phyloP scores from a whole-genome alignment of 2,113 vertebrate genomes.

The Sinocyclocheilus rhinocerous region DNA sequence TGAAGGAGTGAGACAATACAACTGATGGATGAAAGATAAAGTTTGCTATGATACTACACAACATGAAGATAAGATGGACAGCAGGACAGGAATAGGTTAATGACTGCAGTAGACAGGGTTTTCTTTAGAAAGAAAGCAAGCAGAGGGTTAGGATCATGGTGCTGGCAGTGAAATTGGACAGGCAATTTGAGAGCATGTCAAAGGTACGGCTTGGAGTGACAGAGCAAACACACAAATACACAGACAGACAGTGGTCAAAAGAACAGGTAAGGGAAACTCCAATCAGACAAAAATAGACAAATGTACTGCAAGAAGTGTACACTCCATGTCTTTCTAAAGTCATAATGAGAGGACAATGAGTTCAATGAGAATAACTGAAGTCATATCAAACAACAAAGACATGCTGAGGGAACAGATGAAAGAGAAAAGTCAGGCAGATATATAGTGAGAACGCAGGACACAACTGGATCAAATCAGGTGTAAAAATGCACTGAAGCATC shows the following conservation, averaged over 20 bases:
- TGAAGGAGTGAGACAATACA: neutral
- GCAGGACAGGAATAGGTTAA: neutral
- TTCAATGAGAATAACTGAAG: neutral
- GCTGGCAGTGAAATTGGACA: constrained; percentile 15
- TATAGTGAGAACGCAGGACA: constrained; percentile 2
- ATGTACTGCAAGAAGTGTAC: neutral
- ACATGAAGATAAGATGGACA: neutral
- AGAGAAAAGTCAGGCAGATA: neutral
- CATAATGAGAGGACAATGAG: neutral
- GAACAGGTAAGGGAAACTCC: neutral
- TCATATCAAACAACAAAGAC: constrained; percentile 8
- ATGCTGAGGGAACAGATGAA: neutral
- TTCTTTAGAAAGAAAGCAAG: neutral
- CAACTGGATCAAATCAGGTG: neutral
- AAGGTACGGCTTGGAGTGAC: neutral
- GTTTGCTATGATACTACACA: neutral
- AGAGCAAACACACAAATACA: neutral
- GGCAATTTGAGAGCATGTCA: constrained; percentile 20
- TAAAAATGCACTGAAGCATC: neutral
- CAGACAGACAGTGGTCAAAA: constrained; percentile 11
- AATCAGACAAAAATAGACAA: neutral
- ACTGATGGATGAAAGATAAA: constrained; percentile 10
- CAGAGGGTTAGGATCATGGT: neutral
- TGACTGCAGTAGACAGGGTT: neutral
- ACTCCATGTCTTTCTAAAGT: neutral